Conservation (phyloP, 2,797 vertebrate species). For the Melanogrammus aeglefinus region DNA sequence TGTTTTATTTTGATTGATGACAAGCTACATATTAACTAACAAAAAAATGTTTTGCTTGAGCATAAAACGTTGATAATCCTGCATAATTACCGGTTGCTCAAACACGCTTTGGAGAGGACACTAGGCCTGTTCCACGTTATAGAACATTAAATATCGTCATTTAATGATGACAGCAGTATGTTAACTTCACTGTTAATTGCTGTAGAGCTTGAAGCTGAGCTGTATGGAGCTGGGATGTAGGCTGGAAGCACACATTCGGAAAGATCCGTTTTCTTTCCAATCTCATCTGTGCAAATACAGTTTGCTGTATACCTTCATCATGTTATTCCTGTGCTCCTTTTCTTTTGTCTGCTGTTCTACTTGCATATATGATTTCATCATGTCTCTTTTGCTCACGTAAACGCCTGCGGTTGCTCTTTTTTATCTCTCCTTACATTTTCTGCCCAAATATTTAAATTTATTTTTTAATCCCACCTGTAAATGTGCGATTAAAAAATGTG, state of each 20-base stretch:
- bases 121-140: not conserved
- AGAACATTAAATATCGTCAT: not conserved
- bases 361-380: not conserved
- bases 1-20: not conserved
- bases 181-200: not conserved
- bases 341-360: not conserved
- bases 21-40: not conserved
- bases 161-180: not conserved
- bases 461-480: slow-evolving; percentile 4
- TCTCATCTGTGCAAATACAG: not conserved
- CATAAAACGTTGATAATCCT: not conserved
- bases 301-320: not conserved
- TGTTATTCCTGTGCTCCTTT: not conserved
- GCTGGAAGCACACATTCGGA: not conserved
- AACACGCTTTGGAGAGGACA: not conserved
- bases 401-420: not conserved
- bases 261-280: not conserved
- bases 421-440: slow-evolving; percentile 1
- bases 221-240: not conserved
- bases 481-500: not conserved
- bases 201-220: not conserved
- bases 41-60: not conserved
- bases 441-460: slow-evolving; percentile 5
- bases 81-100: not conserved
- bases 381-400: not conserved